Base-by-base conservation (phyloP, 2,113 vertebrate species). In the Oriolus oriolus region DNA sequence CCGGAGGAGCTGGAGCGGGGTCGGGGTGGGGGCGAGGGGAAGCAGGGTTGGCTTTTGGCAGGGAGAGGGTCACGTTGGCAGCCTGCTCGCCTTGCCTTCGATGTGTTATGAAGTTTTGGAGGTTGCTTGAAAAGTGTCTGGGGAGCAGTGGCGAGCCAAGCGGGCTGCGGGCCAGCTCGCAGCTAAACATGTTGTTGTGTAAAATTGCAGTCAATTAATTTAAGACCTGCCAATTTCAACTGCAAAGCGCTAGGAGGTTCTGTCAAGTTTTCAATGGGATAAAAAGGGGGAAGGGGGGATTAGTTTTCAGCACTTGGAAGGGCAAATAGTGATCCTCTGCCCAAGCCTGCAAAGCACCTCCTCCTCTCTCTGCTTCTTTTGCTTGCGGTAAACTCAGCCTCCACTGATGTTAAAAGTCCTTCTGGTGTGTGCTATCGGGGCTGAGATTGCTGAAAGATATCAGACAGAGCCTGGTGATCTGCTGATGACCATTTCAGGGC, bases 141-240 rank as follows among this genome's bases (percentile, higher is more conserved):
- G 97, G 97, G 97, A 98, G 87, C 9, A 37, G 80, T 84, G 83
- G 97, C 57, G 93, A 97, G 96, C 77, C 91, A 95, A 94, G 80
- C 96, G 96, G 98, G 97, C 95, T 1, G 2, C 1, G 13, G 95
- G 97, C 97, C 97, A 98, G 96, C 95, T 93, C 68, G 39, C 94
- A 94, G 95, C 97, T 95, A 95, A 97, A 96, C 86, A 84, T 97
- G 97, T 95, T 96, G 97, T 93, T 97, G 96, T 97, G 96, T 97
- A 97, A 98, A 98, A 97, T 95, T 96, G 95, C 92, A 98, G 97
- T 97, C 94, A 92, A 98, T 98, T 98, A 97, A 98, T 98, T 97
- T 97, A 94, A 96, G 96, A 96, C 95, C 97, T 98, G 97, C 97
- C 97, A 97, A 93, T 96, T 97, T 96, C 75, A 95, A 93, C 98